These are phyloP conservation scores for Strigamia maritima DNA, from an alignment of 2,888 invertebrate genomes.

Conservation along the genomic window DNA sequence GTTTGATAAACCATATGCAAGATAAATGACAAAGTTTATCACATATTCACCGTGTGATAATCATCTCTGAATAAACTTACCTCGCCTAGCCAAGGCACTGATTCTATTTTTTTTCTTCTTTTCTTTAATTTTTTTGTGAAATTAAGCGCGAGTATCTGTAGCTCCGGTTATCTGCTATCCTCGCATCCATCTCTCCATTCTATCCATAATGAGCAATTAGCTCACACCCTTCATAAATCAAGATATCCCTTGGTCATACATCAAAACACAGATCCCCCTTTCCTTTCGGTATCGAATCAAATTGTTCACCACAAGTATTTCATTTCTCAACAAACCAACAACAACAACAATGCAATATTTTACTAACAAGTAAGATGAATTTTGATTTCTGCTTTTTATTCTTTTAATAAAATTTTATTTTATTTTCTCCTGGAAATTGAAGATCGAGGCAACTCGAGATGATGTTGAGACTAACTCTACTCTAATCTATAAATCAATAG, in stretches of 20 bases:
- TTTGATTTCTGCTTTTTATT: too few relatives aligned
- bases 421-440: neutral
- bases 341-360: neutral
- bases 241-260: slow-evolving; percentile 7
- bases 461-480: slow-evolving; percentile 23
- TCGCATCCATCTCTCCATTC: slow-evolving; percentile 7
- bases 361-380: too few relatives aligned
- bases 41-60: too few relatives aligned
- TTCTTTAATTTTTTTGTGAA: too few relatives aligned
- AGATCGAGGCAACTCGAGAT: neutral
- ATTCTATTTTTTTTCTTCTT: neutral
- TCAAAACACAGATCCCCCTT: slow-evolving; percentile 1
- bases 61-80: too few relatives aligned
- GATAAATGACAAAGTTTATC: too few relatives aligned
- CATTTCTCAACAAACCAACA: neutral
- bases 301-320: too few relatives aligned
- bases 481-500: slow-evolving; percentile 25
- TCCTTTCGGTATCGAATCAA: neutral
- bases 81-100: too few relatives aligned
- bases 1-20: too few relatives aligned
- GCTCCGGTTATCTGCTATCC: neutral
- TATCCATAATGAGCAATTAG: slow-evolving; percentile 32
- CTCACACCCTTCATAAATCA: slow-evolving; percentile 27
- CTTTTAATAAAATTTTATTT: neutral
- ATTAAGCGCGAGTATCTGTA: neutral